Percentiles rank a stretch among this genome's conserved stretches.
These are phyloP conservation scores for Eupithecia exiguata DNA, from an alignment of 2,888 invertebrate species.

Conservation along the genomic window DNA sequence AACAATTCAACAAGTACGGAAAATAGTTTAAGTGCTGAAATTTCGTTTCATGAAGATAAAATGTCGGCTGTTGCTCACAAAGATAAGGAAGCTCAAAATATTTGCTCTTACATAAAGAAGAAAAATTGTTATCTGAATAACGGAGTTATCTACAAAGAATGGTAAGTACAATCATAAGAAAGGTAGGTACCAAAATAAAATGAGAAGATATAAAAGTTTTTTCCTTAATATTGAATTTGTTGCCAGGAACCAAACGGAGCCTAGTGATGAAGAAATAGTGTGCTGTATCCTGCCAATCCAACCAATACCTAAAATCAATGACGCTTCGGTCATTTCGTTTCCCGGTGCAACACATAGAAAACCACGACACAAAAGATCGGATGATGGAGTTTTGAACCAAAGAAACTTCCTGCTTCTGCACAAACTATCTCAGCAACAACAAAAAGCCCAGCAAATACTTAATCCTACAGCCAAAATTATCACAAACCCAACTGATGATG, in stretches of 20 bases:
- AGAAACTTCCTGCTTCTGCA: conserved; percentile 62
- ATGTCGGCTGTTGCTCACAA: conserved; percentile 19
- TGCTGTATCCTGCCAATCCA: conserved; percentile 64
- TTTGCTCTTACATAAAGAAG: conserved; percentile 56
- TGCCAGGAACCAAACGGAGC: conserved; percentile 46
- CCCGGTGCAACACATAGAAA: conserved; percentile 43
- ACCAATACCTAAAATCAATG: conserved; percentile 35
- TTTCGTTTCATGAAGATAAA: conserved; percentile 24
- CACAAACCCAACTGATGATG: conserved; percentile 51
- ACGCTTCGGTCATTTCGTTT: conserved; percentile 47
- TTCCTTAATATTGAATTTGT: conserved; percentile 1
- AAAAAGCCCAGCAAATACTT: conserved; percentile 46
- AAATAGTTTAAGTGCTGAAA: conserved; percentile 24
- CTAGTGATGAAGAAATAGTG: conserved; percentile 46
- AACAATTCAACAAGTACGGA: conserved; percentile 28
- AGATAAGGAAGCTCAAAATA: conserved; percentile 37
- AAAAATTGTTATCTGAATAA: conserved; percentile 57
- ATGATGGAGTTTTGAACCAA: conserved; percentile 58
- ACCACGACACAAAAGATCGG: conserved; percentile 52
- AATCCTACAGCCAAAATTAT: conserved; percentile 53
- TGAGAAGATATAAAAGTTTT: conserved; percentile 38
- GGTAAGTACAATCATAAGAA: conserved; percentile 17
- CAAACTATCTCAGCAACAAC: conserved; percentile 49
- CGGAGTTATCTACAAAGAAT: conserved; percentile 55
- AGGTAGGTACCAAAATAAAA: conserved; percentile 21